Conservation (phyloP, 1,140 invertebrate species). For the Lordiphosa collinella region DNA sequence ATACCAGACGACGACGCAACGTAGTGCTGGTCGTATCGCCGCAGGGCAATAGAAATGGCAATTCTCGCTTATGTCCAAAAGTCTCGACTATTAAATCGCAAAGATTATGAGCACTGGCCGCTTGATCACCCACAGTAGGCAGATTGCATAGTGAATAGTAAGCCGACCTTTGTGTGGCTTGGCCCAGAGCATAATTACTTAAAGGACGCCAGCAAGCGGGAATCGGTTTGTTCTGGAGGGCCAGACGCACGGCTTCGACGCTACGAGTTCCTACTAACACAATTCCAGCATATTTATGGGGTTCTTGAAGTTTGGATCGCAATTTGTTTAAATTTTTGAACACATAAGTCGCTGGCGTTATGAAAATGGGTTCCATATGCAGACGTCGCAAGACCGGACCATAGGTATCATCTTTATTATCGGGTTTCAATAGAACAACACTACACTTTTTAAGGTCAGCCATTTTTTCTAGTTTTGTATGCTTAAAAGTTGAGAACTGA, state of each 20-base stretch:
- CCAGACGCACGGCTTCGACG: slow-evolving; percentile 79
- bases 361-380: slow-evolving; percentile 32
- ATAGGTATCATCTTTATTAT: slow-evolving; percentile 11
- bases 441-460: slow-evolving; percentile 1
- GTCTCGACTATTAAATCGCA: slow-evolving; percentile 79
- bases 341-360: slow-evolving; percentile 20
- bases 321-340: slow-evolving; percentile 71
- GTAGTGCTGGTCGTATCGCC: slow-evolving; percentile 79
- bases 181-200: slow-evolving; percentile 80
- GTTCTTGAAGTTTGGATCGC: slow-evolving; percentile 57
- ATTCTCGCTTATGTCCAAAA: slow-evolving; percentile 47
- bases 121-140: slow-evolving; percentile 69
- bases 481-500: neutral
- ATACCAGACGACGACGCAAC: slow-evolving; percentile 66
- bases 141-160: slow-evolving; percentile 71
- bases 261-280: slow-evolving; percentile 80
- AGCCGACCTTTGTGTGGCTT: slow-evolving; percentile 67
- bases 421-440: slow-evolving; percentile 22
- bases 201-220: slow-evolving; percentile 78
- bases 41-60: slow-evolving; percentile 80
- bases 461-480: slow-evolving; percentile 7
- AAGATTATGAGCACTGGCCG: slow-evolving; percentile 80
- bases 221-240: slow-evolving; percentile 69
- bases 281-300: slow-evolving; percentile 75
- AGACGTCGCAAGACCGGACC: neutral